These are phyloP conservation scores for Uria aalge DNA, from an alignment of 2,113 vertebrate genomes.

Conservation along the genomic window DNA sequence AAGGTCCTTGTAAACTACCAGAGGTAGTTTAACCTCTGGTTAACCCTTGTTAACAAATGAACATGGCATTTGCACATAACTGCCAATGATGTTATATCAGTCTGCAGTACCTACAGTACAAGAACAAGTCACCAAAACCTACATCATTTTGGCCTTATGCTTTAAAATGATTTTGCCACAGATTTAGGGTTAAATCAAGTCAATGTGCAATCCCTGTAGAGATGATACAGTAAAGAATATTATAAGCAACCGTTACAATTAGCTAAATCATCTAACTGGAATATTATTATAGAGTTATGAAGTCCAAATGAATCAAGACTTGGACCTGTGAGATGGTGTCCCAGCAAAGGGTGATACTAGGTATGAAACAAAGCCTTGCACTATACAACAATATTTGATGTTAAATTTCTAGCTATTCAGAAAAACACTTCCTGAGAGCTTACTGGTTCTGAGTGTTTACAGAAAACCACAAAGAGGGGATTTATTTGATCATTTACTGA, in stretches of 20 bases:
- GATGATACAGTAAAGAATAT: not conserved
- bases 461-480: not conserved
- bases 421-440: not conserved
- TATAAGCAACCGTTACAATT: not conserved
- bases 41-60: not conserved
- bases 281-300: not conserved
- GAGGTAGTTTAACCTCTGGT: not conserved
- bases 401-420: not conserved
- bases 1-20: not conserved
- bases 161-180: not conserved
- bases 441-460: not conserved
- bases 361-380: not conserved
- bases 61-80: not conserved
- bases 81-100: not conserved
- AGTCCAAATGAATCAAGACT: not conserved
- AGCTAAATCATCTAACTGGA: not conserved
- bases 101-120: not conserved
- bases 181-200: not conserved
- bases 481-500: not conserved
- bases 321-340: not conserved
- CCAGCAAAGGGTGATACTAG: not conserved
- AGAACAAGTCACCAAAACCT: not conserved
- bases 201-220: not conserved
- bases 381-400: not conserved
- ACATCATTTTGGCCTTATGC: accelerated